Evolutionary conservation across 1,140 invertebrate genomes (phyloP).

Genomic region (Coenobita brevimanus): DNA sequence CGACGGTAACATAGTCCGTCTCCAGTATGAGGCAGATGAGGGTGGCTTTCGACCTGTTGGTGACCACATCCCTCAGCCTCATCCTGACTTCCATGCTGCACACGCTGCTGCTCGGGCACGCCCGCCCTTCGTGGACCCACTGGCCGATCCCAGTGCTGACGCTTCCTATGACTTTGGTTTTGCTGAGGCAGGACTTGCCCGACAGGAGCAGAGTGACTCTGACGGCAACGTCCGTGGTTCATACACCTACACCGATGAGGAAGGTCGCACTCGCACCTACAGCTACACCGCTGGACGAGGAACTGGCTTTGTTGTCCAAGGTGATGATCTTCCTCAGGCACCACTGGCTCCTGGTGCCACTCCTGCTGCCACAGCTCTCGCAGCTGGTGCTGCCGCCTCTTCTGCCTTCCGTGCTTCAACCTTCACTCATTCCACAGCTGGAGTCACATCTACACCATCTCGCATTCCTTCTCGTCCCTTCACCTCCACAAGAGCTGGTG

Average conservation of each 20-base stretch:
- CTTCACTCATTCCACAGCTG: neutral
- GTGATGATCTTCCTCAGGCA: slow-evolving; percentile 52
- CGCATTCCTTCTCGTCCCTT: neutral
- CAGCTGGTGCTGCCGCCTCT: neutral
- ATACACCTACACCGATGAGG: slow-evolving; percentile 72
- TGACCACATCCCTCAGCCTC: slow-evolving; percentile 40
- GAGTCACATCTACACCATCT: too few species aligned
- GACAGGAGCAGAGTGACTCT: slow-evolving; percentile 66
- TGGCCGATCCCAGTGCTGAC: slow-evolving; percentile 60
- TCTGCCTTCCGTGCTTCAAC: neutral
- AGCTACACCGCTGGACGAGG: slow-evolving; percentile 57
- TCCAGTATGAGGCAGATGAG: slow-evolving; percentile 60
- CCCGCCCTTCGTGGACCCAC: slow-evolving; percentile 43
- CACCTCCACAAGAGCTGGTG: neutral
- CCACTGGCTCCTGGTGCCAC: slow-evolving; percentile 11
- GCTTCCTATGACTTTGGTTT: slow-evolving; percentile 70
- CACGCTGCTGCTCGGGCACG: slow-evolving; percentile 31
- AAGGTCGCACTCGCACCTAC: slow-evolving; percentile 54
- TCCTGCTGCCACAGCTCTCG: slow-evolving; percentile 22
- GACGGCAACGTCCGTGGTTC: slow-evolving; percentile 71
- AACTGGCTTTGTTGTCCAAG: slow-evolving; percentile 59
- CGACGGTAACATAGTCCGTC: slow-evolving; percentile 42
- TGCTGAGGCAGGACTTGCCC: slow-evolving; percentile 66
- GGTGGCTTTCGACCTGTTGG: slow-evolving; percentile 57
- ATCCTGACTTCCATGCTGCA: slow-evolving; percentile 33